Percentiles rank a stretch among this genome's conserved stretches.
phyloP scores from a whole-genome alignment of 2,797 vertebrate genomes.

The Pangasius djambal region DNA sequence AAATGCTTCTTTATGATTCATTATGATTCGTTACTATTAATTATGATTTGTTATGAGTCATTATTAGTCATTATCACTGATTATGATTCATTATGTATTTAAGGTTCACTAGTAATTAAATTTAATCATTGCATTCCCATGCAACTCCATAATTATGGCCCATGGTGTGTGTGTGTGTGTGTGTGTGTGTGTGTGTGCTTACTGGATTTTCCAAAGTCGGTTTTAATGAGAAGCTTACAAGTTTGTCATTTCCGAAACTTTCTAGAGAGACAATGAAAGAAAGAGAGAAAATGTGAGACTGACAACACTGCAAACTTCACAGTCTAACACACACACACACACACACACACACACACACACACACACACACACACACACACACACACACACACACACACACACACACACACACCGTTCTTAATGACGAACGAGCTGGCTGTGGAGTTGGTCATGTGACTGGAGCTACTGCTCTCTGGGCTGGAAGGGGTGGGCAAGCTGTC shows the following conservation, averaged over 20 bases:
- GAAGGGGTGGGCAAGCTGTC: slow-evolving; percentile 67
- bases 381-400: neutral
- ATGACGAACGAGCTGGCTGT: slow-evolving; percentile 72
- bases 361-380: neutral
- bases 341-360: neutral
- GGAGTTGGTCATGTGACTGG: slow-evolving; percentile 62
- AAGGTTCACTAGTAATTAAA: neutral
- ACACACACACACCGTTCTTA: slow-evolving; percentile 76
- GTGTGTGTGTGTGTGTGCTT: slow-evolving; percentile 26
- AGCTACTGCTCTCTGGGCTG: slow-evolving; percentile 73
- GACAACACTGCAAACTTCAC: neutral
- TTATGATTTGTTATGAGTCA: neutral
- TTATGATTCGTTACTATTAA: neutral
- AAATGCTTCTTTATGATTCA: neutral
- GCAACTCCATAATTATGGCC: neutral
- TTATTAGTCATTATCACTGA: neutral
- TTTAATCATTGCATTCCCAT: neutral
- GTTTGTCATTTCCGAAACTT: slow-evolving; percentile 74
- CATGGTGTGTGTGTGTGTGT: neutral
- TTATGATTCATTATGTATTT: neutral
- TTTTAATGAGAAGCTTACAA: slow-evolving; percentile 74
- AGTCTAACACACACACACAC: neutral
- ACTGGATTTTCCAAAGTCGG: slow-evolving; percentile 73
- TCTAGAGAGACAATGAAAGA: slow-evolving; percentile 61
- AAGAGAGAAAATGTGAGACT: neutral